Evolutionary conservation across 2,797 vertebrate genomes (phyloP).

Genomic region (Orientallactaga sibirica): DNA sequence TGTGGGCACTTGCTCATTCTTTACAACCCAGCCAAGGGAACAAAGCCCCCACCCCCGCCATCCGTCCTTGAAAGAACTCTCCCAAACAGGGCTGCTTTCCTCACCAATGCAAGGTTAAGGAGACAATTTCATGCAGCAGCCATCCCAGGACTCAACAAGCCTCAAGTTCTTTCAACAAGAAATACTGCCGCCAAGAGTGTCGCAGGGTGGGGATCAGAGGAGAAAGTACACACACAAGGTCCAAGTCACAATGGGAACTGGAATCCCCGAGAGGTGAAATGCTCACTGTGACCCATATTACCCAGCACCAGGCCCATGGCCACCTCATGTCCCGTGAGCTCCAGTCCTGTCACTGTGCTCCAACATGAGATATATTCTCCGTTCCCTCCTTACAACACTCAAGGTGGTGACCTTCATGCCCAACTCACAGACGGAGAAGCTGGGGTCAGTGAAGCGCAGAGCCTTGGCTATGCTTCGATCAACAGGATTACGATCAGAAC

Average conservation of each 20-base stretch:
- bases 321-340: fast-evolving
- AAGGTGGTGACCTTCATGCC: too few species aligned
- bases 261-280: not conserved
- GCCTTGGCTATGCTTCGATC: not conserved
- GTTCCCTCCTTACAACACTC: not conserved
- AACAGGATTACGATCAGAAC: not conserved
- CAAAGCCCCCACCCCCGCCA: not conserved
- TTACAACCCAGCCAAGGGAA: not conserved
- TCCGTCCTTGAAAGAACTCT: not conserved
- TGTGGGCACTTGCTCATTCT: not conserved
- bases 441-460: not conserved
- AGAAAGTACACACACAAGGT: not conserved
- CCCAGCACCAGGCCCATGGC: not conserved
- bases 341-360: not conserved
- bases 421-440: not conserved
- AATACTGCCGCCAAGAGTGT: not conserved
- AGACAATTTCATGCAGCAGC: not conserved
- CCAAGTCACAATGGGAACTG: not conserved
- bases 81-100: not conserved
- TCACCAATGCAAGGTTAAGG: not conserved
- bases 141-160: not conserved
- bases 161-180: not conserved
- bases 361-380: not conserved
- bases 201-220: not conserved
- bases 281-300: not conserved